These are phyloP conservation scores for Hycleus phaleratus DNA, from an alignment of 1,140 invertebrate species.

Conservation along the genomic window DNA sequence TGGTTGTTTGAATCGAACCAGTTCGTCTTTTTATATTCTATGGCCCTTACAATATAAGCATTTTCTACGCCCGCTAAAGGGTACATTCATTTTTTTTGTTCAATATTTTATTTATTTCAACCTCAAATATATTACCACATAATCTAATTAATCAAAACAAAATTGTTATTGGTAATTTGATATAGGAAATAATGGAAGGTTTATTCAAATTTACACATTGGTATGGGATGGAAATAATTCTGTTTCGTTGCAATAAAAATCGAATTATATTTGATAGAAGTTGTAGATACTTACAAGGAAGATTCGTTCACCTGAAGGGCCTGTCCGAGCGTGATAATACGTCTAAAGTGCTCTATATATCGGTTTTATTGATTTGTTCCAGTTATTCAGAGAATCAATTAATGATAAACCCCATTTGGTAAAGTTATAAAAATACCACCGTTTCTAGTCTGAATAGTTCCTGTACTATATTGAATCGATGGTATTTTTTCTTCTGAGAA, in stretches of 20 bases:
- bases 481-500: not conserved
- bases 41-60: constrained; percentile 9
- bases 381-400: not conserved
- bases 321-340: no score
- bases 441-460: not conserved
- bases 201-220: no score
- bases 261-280: no score
- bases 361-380: constrained; percentile 7
- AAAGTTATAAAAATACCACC: not conserved
- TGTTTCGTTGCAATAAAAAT: no score
- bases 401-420: not conserved
- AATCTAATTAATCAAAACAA: not conserved
- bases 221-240: no score
- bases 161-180: not conserved
- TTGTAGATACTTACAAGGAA: no score
- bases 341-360: constrained; percentile 3
- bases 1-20: constrained; percentile 11
- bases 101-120: not conserved
- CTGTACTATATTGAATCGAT: not conserved
- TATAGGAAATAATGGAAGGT: no score
- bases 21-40: not conserved
- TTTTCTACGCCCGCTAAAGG: constrained; percentile 1
- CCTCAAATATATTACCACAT: no score
- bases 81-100: constrained; percentile 3
- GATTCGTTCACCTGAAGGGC: no score